A percentile compares a stretch with the other conserved stretches of the same genome.
These are phyloP conservation scores for Dasyprocta punctata DNA, from an alignment of 2,113 vertebrate species.

Conservation along the genomic window DNA sequence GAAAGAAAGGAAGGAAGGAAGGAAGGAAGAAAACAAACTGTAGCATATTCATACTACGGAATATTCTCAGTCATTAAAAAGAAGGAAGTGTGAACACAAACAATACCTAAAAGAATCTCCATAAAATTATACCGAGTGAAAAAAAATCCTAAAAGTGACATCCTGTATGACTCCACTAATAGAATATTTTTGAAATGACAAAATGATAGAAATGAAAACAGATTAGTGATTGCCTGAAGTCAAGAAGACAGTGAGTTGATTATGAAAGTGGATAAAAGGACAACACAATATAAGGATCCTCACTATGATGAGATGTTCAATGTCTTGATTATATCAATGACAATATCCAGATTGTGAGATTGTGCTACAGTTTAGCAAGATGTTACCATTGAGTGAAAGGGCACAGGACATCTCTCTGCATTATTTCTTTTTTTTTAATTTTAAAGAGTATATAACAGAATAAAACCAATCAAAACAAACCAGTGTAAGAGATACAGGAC, in stretches of 20 bases:
- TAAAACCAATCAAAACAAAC: too few species aligned
- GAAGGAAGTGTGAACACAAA: neutral
- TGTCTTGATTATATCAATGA: neutral
- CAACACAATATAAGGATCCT: neutral
- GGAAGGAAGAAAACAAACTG: neutral
- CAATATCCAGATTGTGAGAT: neutral
- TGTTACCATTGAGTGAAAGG: neutral
- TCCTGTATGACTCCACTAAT: neutral
- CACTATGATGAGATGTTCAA: neutral
- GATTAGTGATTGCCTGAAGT: neutral
- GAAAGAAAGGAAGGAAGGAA: neutral
- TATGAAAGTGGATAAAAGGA: too few species aligned
- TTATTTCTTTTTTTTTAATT: too few species aligned
- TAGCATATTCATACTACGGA: neutral
- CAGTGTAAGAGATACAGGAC: too few species aligned
- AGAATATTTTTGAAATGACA: neutral
- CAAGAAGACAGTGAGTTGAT: neutral
- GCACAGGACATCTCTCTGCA: neutral
- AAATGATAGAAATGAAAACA: neutral
- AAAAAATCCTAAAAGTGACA: neutral
- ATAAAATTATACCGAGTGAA: neutral
- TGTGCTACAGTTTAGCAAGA: neutral
- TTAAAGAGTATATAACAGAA: too few species aligned
- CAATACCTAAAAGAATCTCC: neutral
- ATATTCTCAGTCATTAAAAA: neutral